A percentile compares a stretch with the other conserved stretches of the same genome.
These are phyloP conservation scores for Rallus crepitans DNA, from an alignment of 2,797 vertebrate species.

Conservation along the genomic window DNA sequence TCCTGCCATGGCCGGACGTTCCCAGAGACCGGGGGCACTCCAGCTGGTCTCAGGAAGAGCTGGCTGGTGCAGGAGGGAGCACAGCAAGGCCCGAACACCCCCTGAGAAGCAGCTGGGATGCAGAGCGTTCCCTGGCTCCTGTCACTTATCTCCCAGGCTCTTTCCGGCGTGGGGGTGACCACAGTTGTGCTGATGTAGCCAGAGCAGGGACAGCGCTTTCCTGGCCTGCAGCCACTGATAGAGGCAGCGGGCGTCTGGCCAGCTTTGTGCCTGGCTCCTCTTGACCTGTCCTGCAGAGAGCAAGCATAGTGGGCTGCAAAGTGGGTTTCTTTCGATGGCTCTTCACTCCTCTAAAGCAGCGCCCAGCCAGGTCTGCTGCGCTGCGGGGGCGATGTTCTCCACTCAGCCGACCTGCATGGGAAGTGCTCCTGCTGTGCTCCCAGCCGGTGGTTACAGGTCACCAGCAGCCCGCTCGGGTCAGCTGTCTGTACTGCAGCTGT, in stretches of 20 bases:
- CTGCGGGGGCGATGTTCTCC: not conserved
- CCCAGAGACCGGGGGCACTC: accelerated
- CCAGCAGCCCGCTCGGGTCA: not conserved
- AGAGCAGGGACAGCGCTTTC: not conserved
- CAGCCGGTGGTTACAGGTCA: not conserved
- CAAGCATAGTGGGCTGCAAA: accelerated
- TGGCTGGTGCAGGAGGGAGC: not conserved
- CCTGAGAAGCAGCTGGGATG: not conserved
- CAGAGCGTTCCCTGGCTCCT: not conserved
- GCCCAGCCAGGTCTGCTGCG: not conserved
- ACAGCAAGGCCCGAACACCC: not conserved
- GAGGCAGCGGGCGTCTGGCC: not conserved
- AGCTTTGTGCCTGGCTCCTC: not conserved
- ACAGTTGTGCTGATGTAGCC: accelerated
- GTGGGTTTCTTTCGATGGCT: not conserved
- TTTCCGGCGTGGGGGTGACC: accelerated
- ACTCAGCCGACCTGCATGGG: accelerated
- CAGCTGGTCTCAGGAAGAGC: not conserved
- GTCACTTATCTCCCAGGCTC: not conserved
- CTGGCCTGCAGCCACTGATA: not conserved
- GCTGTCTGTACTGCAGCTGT: not conserved
- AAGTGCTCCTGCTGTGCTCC: accelerated
- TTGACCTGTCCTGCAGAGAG: not conserved
- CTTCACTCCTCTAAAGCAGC: not conserved
- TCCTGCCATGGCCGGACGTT: accelerated